phyloP scores from a whole-genome alignment of 2,797 vertebrate species.

The Crypturellus tataupa region DNA sequence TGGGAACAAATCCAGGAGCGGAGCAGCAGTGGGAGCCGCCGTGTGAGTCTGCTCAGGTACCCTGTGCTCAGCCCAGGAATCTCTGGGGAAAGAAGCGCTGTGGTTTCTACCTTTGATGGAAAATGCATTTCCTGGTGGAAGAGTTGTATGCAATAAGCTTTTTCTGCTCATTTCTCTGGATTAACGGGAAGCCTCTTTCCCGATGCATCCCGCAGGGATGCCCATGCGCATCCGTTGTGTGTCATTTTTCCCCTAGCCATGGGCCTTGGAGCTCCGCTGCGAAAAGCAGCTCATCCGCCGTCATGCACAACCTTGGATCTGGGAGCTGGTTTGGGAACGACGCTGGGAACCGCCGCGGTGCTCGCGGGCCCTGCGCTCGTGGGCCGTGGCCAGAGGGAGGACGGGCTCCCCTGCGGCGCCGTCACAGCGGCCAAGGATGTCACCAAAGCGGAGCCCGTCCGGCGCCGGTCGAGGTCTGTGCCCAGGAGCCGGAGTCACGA shows the following conservation, averaged over 20 bases:
- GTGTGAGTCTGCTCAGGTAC: neutral
- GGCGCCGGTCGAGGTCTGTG: neutral
- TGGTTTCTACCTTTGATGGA: neutral
- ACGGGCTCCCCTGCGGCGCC: too few relatives aligned
- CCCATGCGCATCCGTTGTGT: neutral
- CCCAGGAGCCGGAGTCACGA: neutral
- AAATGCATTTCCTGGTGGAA: neutral
- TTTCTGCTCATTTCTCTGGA: neutral
- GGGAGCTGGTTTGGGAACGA: too few relatives aligned
- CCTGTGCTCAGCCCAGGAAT: neutral
- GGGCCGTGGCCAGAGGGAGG: too few relatives aligned
- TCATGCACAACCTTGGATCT: neutral
- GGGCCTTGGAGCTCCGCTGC: neutral
- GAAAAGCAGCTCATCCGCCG: neutral
- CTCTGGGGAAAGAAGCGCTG: neutral
- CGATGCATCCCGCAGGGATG: neutral
- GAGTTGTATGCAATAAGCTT: neutral
- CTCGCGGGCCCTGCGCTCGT: too few relatives aligned
- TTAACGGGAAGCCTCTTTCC: neutral
- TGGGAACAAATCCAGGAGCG: neutral
- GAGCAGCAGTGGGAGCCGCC: neutral
- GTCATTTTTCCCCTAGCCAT: neutral
- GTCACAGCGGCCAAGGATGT: neutral
- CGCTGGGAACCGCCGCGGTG: too few relatives aligned
- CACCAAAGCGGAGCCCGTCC: neutral